Percentiles rank a stretch among this genome's conserved stretches.
phyloP scores from a whole-genome alignment of 2,888 invertebrate genomes.

The Diplazon laetatorius region DNA sequence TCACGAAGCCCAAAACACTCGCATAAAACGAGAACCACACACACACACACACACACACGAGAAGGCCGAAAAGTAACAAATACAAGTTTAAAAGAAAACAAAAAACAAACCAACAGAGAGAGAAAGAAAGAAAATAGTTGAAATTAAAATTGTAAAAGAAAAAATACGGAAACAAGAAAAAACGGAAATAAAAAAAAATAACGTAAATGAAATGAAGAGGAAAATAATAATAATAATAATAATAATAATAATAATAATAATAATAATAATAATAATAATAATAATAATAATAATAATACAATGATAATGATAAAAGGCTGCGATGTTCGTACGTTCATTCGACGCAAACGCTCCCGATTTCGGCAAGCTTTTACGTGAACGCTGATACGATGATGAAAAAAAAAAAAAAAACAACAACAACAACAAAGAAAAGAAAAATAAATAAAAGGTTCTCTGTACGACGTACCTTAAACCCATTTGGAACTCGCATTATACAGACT shows the following conservation, averaged over 20 bases:
- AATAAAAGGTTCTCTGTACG: slow-evolving; percentile 78
- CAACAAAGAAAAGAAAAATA: no score
- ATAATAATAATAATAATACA: slow-evolving; percentile 6
- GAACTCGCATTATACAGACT: slow-evolving; percentile 79
- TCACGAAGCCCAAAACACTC: neutral
- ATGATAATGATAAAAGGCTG: slow-evolving; percentile 45
- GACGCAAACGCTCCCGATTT: slow-evolving; percentile 73
- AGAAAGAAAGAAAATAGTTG: neutral
- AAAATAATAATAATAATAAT: no score
- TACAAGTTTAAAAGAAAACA: neutral
- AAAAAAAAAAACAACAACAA: no score
- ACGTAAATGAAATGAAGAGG: neutral
- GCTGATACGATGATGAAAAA: slow-evolving; percentile 72
- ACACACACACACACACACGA: slow-evolving; percentile 11
- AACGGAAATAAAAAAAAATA: neutral
- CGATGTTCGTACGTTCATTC: slow-evolving; percentile 74
- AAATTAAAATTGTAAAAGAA: slow-evolving; percentile 2
- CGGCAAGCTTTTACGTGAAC: slow-evolving; percentile 67
- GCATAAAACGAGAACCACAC: neutral
- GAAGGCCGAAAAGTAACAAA: neutral
- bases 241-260: neutral
- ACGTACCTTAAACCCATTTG: slow-evolving; percentile 78
- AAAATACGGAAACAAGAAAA: neutral
- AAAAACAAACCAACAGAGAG: neutral
- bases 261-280: no score